Evolutionary conservation across 2,888 invertebrate species (phyloP), one percentile per base, ranked within the genome.

Genomic region (Podotricha telesiphe): DNA sequence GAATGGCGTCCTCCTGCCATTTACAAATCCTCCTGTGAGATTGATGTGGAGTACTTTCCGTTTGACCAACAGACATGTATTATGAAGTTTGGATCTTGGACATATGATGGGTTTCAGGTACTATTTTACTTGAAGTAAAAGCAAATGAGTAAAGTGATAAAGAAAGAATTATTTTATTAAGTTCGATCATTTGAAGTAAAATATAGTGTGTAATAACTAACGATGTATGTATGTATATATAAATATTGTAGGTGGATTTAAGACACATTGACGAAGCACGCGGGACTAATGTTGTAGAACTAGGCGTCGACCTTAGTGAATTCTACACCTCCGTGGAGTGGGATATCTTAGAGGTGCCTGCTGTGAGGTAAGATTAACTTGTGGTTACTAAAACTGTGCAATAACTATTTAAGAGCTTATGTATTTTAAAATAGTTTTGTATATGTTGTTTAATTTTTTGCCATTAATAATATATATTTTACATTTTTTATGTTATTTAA

Each of bases 241-340:
- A 55, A 10, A 34, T 19, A 13, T 47, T 48, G 48, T 19, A 98
- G 98, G 98, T 98, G 87, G 97, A 98, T 89, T 92, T 98, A 84
- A 94, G 98, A 79, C 98, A 98, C 87, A 97, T 97, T 94, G 98
- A 98, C 89, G 98, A 98, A 91, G 95, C 96, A 81, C 95, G 95
- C 77, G 97, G 97, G 80, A 97, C 97, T 85, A 97, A 97, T 88
- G 94, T 97, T 74, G 98, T 98, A 78, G 98, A 97, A 83, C 96
- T 98, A 74, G 99, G 99, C 72, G 98, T 99, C 75, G 99, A 99
- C 91, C 95, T 99, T 77, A 97, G 98, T 76, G 99, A 99, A 93
- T 99, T 99, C 94, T 99, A 99, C 94, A 98, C 97, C 91, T 98
- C 98, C 76, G 99, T 99, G 72, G 99, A 99, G 93, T 99, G 99